These are phyloP conservation scores for Alloplasta piceator DNA, from an alignment of 2,888 invertebrate genomes.

Conservation along the genomic window DNA sequence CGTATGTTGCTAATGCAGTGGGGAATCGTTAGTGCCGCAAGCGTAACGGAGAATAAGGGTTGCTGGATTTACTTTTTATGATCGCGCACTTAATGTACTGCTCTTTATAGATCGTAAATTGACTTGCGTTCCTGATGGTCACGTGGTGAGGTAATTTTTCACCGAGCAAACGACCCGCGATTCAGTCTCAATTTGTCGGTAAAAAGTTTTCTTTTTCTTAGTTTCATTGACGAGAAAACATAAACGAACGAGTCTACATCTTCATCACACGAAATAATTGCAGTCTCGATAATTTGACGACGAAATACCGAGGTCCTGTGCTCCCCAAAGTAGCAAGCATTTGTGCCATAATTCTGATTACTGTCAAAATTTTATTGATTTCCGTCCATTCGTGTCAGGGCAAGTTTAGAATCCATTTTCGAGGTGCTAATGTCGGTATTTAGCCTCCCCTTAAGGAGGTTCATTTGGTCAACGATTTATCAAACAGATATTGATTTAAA, in stretches of 20 bases:
- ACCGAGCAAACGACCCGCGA: constrained; percentile 26
- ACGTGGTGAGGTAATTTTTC: constrained; percentile 33
- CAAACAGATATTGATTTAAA: too few species aligned
- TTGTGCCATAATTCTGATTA: too few species aligned
- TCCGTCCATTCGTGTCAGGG: too few species aligned
- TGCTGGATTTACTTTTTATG: constrained; percentile 50
- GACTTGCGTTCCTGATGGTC: constrained; percentile 41
- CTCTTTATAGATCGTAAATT: constrained; percentile 64
- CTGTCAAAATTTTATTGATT: too few species aligned
- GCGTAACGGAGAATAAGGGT: neutral
- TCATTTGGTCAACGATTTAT: too few species aligned
- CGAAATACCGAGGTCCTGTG: too few species aligned
- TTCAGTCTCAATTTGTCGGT: constrained; percentile 15
- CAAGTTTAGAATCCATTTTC: too few species aligned
- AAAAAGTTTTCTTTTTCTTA: neutral
- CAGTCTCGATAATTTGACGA: too few species aligned
- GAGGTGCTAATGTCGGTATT: too few species aligned
- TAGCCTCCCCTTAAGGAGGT: too few species aligned
- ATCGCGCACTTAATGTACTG: constrained; percentile 59
- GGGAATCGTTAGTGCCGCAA: constrained; percentile 34
- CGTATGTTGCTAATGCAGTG: constrained; percentile 47
- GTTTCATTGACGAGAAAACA: neutral
- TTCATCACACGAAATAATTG: too few species aligned
- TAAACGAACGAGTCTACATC: neutral
- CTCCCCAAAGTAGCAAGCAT: too few species aligned